These are phyloP conservation scores for Eleutherodactylus coqui DNA, from an alignment of 2,797 vertebrate species.

Conservation along the genomic window DNA sequence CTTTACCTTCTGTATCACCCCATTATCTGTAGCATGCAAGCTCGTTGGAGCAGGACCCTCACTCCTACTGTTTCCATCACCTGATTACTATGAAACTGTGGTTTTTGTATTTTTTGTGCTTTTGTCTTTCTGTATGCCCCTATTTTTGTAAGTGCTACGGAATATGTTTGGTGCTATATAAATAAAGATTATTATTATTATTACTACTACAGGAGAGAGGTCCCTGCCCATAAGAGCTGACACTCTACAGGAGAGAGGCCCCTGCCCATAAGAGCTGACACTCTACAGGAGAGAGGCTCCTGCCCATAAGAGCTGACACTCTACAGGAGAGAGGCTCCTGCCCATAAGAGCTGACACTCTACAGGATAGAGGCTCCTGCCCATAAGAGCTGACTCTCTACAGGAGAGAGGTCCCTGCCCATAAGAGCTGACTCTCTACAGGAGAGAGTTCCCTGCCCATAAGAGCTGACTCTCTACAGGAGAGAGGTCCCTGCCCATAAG, in stretches of 20 bases:
- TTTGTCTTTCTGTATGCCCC: too few relatives aligned
- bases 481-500: not conserved
- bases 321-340: not conserved
- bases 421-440: conserved; percentile 10
- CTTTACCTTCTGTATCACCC: too few relatives aligned
- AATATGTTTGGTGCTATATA: too few relatives aligned
- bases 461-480: not conserved
- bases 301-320: not conserved
- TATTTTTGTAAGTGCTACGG: too few relatives aligned
- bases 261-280: not conserved
- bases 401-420: not conserved
- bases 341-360: not conserved
- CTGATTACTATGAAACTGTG: too few relatives aligned
- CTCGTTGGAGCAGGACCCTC: too few relatives aligned
- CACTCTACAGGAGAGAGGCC: not conserved
- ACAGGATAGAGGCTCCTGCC: not conserved
- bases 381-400: not conserved
- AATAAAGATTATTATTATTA: too few relatives aligned
- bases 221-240: not conserved
- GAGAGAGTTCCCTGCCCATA: not conserved
- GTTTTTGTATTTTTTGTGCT: too few relatives aligned
- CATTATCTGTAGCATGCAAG: too few relatives aligned
- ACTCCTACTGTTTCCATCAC: too few relatives aligned
- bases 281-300: not conserved
- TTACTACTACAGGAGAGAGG: not conserved